phyloP scores from a whole-genome alignment of 2,113 vertebrate species.

The Ictidomys tridecemlineatus region DNA sequence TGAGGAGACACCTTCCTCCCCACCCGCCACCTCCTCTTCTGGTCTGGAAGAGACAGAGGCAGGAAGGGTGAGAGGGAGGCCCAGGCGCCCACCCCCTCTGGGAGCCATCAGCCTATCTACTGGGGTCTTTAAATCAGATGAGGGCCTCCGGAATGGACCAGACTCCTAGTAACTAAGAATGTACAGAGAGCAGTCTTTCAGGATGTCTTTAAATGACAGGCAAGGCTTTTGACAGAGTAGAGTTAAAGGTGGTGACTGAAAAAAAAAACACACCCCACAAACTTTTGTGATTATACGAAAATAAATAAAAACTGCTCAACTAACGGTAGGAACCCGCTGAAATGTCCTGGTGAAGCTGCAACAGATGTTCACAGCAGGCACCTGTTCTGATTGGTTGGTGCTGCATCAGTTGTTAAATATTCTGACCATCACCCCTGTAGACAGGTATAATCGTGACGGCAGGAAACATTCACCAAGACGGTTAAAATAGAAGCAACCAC shows the following conservation, averaged over 20 bases:
- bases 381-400: neutral
- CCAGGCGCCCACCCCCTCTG: rapidly evolving
- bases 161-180: neutral
- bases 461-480: slow-evolving; percentile 37
- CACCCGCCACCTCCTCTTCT: neutral
- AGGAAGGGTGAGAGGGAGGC: neutral
- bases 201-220: neutral
- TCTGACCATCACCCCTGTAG: neutral
- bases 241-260: neutral
- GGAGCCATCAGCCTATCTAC: neutral
- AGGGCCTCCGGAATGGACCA: neutral
- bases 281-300: neutral
- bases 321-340: neutral
- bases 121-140: neutral
- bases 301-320: neutral
- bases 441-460: slow-evolving; percentile 41
- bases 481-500: neutral
- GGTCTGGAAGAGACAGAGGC: neutral
- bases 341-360: neutral
- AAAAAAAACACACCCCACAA: neutral
- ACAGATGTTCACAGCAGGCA: rapidly evolving
- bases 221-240: neutral
- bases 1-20: neutral
- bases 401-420: neutral
- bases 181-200: neutral